These are phyloP conservation scores for Zonitis immaculata DNA, from an alignment of 2,888 invertebrate genomes.

Conservation along the genomic window DNA sequence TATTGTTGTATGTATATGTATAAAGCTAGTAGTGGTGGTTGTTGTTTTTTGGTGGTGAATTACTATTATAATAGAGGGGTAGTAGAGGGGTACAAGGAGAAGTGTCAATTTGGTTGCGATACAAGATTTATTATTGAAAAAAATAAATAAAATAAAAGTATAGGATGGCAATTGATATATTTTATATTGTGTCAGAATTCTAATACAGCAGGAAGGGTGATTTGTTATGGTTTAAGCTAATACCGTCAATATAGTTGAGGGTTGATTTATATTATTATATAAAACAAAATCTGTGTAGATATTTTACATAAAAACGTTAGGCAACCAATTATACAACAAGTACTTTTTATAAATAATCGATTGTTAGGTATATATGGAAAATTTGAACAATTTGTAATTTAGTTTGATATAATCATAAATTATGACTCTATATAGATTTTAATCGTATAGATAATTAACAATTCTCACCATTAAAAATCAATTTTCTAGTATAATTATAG, in stretches of 20 bases:
- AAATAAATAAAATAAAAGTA: too few relatives aligned
- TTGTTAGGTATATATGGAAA: too few relatives aligned
- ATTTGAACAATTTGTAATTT: too few relatives aligned
- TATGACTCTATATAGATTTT: neutral
- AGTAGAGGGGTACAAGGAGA: conserved; percentile 13
- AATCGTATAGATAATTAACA: conserved; percentile 16
- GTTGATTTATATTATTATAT: too few relatives aligned
- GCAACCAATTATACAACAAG: neutral
- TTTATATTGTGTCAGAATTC: conserved; percentile 20
- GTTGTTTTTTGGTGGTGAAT: neutral
- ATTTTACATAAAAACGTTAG: too few relatives aligned
- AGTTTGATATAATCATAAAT: too few relatives aligned
- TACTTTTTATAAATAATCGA: neutral
- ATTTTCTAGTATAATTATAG: conserved; percentile 7
- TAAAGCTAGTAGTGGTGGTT: conserved; percentile 14
- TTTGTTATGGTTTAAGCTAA: conserved; percentile 32
- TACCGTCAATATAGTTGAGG: too few relatives aligned
- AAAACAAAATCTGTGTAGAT: too few relatives aligned
- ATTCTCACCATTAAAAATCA: conserved; percentile 22
- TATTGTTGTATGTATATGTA: too few relatives aligned
- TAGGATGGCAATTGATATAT: conserved; percentile 34
- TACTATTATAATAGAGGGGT: neutral
- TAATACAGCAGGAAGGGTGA: conserved; percentile 21
- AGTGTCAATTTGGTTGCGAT: conserved; percentile 36
- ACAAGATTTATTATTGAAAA: conserved; percentile 36